Base-by-base conservation (phyloP, 2,888 invertebrate species). In the Drosophila mulleri region DNA sequence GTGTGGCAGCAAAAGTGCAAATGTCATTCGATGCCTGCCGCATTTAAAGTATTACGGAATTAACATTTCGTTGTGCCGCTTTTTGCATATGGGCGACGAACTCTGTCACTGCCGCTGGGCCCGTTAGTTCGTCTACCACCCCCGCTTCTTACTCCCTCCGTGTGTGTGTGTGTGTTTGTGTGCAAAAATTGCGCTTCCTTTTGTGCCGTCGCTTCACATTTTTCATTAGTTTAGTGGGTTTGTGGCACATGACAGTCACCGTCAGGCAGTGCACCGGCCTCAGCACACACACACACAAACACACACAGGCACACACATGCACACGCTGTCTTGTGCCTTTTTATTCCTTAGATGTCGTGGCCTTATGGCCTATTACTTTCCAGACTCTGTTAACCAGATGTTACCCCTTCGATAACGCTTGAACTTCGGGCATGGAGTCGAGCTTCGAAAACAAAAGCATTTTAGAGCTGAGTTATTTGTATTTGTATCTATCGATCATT, bases 211-310 rank as follows among this genome's bases (percentile, higher is more conserved):
- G 78, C 77, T 88, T 84, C 78, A 87, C 89, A 85, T 91, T 90
- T 90, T 90, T 88, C 90, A 90, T 91, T 90, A 91, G 88, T 91
- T 91, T 91, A 91, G 91, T 91, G 91, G 91, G 91, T 91, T 91
- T 91, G 90, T 91, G 90, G 91, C 89, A 91, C 91, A 91, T 91
- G 91, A 91, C 91, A 91, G 91, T 91, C 91, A 89, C 90, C 90
- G 90, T 89, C 84, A 86, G 83, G 84, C 88, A 83, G 67, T 67
- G 74, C 81, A 81, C 78, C 74, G 71, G 73, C 74, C 78, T 69
- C 61, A 72, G 45, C 29, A 73, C 62, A 76, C 59, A 70, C 45
- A 72, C 69, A 67, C 62, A 75, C 52, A 56, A 57, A 23, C 37
- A 67, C 57, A 68, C 62, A 76, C 59, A 70, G 41, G 68, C 62